A percentile compares a stretch with the other conserved stretches of the same genome.
phyloP scores from a whole-genome alignment of 2,888 invertebrate species.

The Ennomos quercinarius region DNA sequence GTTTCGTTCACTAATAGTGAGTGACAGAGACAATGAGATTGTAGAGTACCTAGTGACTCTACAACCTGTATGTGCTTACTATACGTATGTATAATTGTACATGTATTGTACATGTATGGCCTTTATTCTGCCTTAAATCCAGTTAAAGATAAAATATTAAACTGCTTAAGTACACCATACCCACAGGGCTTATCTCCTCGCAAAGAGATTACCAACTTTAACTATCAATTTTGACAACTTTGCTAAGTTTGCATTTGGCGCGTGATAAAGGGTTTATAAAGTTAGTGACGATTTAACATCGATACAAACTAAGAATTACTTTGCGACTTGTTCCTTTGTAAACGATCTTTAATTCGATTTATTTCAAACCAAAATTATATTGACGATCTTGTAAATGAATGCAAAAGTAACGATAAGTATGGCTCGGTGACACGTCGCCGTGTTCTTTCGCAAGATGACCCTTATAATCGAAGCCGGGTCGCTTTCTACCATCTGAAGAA shows the following conservation, averaged over 20 bases:
- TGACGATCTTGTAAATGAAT: conserved; percentile 35
- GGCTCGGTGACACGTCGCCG: conserved; percentile 55
- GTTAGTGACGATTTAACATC: conserved; percentile 40
- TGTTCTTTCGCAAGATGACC: conserved; percentile 74
- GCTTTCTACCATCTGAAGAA: conserved; percentile 74
- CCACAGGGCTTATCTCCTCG: conserved; percentile 62
- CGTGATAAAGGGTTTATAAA: conserved; percentile 54
- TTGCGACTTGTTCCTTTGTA: background rate
- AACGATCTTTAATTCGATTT: background rate
- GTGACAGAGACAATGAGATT: too few relatives aligned
- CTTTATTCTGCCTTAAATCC: conserved; percentile 35
- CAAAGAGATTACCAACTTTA: conserved; percentile 64
- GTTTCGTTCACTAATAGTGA: too few relatives aligned
- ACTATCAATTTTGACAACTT: conserved; percentile 63
- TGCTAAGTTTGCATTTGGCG: conserved; percentile 52
- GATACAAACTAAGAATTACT: conserved; percentile 5
- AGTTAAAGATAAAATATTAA: conserved; percentile 53
- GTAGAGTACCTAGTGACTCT: too few relatives aligned
- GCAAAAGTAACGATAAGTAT: conserved; percentile 49
- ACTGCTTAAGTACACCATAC: conserved; percentile 55
- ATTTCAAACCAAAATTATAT: conserved; percentile 6
- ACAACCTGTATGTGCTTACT: too few relatives aligned
- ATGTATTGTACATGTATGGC: too few relatives aligned
- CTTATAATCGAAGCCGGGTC: conserved; percentile 58
- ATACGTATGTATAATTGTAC: background rate